Evolutionary conservation across 1,140 invertebrate genomes (phyloP).

Genomic region (Bombus polaris): DNA sequence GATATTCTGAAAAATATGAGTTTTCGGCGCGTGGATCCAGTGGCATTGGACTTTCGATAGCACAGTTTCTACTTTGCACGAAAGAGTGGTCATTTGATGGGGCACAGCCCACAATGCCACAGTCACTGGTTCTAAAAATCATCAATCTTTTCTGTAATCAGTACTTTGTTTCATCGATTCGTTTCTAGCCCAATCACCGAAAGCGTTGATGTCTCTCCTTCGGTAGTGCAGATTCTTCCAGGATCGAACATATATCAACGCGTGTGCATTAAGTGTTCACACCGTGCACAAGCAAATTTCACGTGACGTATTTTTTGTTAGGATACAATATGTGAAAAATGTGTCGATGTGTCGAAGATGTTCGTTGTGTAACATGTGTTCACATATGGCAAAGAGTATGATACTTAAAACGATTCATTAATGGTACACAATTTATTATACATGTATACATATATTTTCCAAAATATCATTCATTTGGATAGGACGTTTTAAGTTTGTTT

Average conservation of each 20-base stretch:
- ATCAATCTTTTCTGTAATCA: constrained; percentile 39
- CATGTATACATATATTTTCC: neutral
- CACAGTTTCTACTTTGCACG: constrained; percentile 73
- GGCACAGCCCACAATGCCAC: constrained; percentile 76
- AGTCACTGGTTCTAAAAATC: constrained; percentile 74
- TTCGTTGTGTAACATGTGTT: neutral
- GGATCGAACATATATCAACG: constrained; percentile 6
- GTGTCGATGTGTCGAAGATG: neutral
- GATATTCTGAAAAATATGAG: constrained; percentile 64
- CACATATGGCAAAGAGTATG: neutral
- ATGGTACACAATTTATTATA: neutral
- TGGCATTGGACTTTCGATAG: constrained; percentile 71
- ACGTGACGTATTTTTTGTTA: neutral
- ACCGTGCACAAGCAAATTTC: constrained; percentile 29
- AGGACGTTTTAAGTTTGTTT: neutral
- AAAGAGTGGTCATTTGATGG: constrained; percentile 78
- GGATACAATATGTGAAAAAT: neutral
- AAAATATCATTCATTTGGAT: neutral
- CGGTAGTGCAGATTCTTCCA: constrained; percentile 19
- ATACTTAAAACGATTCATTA: neutral
- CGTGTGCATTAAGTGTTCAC: constrained; percentile 48
- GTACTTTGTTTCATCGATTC: neutral
- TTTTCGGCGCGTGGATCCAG: constrained; percentile 74
- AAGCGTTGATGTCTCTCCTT: constrained; percentile 42
- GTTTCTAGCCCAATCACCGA: constrained; percentile 50